Evolutionary conservation across 2,888 invertebrate species (phyloP).

Genomic region (Notocelia uddmanniana): DNA sequence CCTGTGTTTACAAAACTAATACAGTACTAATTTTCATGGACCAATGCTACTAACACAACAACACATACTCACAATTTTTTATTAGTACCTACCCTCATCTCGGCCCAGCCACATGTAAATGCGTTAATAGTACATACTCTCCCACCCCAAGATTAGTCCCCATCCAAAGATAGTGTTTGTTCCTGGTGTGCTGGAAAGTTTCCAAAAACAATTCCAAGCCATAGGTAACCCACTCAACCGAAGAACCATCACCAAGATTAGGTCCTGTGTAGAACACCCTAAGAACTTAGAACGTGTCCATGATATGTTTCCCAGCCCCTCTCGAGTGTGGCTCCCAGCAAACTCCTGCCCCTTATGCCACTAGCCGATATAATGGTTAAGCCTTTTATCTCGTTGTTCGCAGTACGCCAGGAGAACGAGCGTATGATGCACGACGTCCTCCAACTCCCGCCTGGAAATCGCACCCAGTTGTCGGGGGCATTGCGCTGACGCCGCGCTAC

Average conservation of each 20-base stretch:
- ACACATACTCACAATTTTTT: slow-evolving; percentile 22
- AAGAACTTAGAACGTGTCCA: slow-evolving; percentile 14
- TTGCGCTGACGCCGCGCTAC: slow-evolving; percentile 85
- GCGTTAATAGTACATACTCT: slow-evolving; percentile 14
- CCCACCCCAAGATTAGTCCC: background rate
- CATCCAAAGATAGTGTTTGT: background rate
- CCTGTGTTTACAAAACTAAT: background rate
- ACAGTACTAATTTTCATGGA: slow-evolving; percentile 32
- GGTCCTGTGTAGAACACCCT: slow-evolving; percentile 37
- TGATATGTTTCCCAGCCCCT: slow-evolving; percentile 19
- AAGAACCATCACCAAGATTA: slow-evolving; percentile 17
- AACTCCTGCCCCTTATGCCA: slow-evolving; percentile 52
- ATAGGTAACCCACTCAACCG: slow-evolving; percentile 5
- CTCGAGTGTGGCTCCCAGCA: slow-evolving; percentile 54
- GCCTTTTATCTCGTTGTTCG: slow-evolving; percentile 75
- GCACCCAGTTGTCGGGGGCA: slow-evolving; percentile 84
- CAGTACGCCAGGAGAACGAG: slow-evolving; percentile 96
- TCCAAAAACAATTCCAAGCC: slow-evolving; percentile 14
- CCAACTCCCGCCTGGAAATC: slow-evolving; percentile 86
- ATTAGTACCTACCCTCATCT: background rate
- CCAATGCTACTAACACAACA: slow-evolving; percentile 30
- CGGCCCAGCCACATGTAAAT: slow-evolving; percentile 1
- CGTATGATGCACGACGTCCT: slow-evolving; percentile 92
- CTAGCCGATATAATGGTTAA: slow-evolving; percentile 65
- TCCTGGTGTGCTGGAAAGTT: background rate